Evolutionary conservation across 2,797 vertebrate species (phyloP).

Genomic region (Sebastes steindachneri): DNA sequence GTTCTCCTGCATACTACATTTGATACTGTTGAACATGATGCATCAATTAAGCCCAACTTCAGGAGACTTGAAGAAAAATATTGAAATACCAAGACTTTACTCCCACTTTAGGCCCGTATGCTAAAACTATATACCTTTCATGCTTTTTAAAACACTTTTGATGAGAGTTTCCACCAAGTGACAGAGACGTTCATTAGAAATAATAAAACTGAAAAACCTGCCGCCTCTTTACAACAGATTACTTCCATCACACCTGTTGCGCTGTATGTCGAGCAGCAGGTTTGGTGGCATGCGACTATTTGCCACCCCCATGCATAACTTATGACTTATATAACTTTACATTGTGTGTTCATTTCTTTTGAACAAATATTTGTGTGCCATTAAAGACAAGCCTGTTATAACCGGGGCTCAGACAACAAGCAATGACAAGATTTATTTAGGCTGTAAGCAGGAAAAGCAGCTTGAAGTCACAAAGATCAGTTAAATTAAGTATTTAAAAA

Average conservation of each 20-base stretch:
- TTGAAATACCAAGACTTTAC: neutral
- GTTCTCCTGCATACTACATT: neutral
- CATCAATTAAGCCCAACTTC: neutral
- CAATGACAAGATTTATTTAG: neutral
- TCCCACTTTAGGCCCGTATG: neutral
- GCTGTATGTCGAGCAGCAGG: neutral
- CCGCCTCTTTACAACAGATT: neutral
- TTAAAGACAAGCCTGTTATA: neutral
- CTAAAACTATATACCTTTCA: neutral
- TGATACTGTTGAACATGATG: neutral
- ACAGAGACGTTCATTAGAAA: neutral
- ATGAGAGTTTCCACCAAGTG: slow-evolving; percentile 7
- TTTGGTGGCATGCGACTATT: neutral
- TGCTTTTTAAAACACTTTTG: slow-evolving; percentile 21
- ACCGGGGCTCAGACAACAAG: neutral
- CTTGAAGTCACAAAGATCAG: neutral
- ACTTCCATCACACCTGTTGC: neutral
- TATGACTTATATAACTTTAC: neutral
- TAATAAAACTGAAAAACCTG: neutral
- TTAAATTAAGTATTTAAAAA: neutral
- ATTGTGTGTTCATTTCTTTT: neutral
- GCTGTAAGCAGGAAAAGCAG: neutral
- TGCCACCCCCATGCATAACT: neutral
- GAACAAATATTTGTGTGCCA: neutral
- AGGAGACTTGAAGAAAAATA: neutral